These are phyloP conservation scores for Gobiocypris rarus DNA, from an alignment of 2,113 vertebrate genomes.

Conservation along the genomic window DNA sequence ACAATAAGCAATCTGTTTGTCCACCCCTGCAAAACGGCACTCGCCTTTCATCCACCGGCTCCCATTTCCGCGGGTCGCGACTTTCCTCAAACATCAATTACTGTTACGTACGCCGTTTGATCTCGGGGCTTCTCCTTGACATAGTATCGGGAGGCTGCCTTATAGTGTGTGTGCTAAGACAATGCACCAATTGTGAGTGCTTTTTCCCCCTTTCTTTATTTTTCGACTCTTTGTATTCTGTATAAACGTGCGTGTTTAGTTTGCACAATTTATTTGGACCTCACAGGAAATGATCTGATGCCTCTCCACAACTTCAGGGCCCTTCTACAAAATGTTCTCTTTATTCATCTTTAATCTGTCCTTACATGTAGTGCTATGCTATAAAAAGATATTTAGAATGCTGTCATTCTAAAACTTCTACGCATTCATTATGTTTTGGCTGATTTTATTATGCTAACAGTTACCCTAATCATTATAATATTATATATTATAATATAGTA, in stretches of 20 bases:
- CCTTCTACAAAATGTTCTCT: background rate
- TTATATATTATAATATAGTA: background rate
- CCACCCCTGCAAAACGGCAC: conserved; percentile 76
- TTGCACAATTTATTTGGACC: conserved; percentile 33
- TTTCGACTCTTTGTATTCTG: conserved; percentile 9
- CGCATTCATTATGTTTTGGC: background rate
- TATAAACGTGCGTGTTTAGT: background rate
- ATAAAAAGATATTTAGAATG: background rate
- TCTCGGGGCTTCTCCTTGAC: conserved; percentile 64
- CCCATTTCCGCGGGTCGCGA: conserved; percentile 83
- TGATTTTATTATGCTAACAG: background rate
- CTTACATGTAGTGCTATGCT: background rate
- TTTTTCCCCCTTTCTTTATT: background rate
- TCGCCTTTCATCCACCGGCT: conserved; percentile 81
- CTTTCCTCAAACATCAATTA: conserved; percentile 87
- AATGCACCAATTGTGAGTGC: conserved; percentile 76
- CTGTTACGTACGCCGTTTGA: conserved; percentile 77
- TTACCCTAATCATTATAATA: background rate
- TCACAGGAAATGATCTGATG: conserved; percentile 17
- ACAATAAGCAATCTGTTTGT: conserved; percentile 82
- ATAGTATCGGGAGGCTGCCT: conserved; percentile 62
- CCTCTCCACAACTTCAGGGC: background rate
- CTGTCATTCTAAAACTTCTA: too few relatives aligned
- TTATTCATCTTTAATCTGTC: background rate
- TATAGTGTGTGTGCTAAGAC: conserved; percentile 63